A percentile compares a stretch with the other conserved stretches of the same genome.
phyloP scores from a whole-genome alignment of 2,797 vertebrate genomes.

The Fringilla coelebs region DNA sequence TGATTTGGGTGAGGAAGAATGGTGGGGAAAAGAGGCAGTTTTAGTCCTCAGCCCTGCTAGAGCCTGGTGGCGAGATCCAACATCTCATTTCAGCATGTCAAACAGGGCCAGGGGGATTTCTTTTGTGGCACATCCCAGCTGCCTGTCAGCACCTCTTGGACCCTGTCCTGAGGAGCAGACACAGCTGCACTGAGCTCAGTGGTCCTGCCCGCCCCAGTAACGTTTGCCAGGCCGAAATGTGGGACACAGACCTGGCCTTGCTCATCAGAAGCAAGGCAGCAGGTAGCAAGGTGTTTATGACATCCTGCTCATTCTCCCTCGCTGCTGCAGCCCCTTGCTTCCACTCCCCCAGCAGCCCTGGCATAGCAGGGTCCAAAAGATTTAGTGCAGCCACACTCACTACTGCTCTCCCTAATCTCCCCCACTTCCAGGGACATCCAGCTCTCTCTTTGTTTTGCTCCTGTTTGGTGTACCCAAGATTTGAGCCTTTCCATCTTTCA shows the following conservation, averaged over 20 bases:
- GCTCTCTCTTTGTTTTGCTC: neutral
- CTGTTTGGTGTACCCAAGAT: neutral
- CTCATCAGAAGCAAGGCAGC: neutral
- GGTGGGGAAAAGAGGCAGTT: neutral
- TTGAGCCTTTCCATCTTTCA: neutral
- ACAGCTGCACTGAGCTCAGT: neutral
- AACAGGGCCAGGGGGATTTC: neutral
- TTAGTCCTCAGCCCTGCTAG: neutral
- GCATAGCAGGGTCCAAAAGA: neutral
- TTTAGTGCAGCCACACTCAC: neutral
- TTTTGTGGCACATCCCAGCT: neutral
- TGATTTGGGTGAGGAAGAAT: neutral
- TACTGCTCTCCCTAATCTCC: neutral
- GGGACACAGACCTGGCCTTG: neutral
- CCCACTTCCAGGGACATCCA: neutral
- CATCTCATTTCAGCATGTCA: neutral
- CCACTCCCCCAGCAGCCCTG: neutral
- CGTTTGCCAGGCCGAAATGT: neutral
- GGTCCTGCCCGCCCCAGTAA: accelerated
- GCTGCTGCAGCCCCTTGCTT: neutral
- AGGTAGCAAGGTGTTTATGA: neutral
- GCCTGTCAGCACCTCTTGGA: neutral
- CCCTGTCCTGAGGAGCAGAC: neutral
- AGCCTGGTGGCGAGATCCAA: neutral
- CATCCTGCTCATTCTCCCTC: neutral